Evolutionary conservation across 2,113 vertebrate genomes (phyloP).

Genomic region (Tretioscincus oriximinensis): DNA sequence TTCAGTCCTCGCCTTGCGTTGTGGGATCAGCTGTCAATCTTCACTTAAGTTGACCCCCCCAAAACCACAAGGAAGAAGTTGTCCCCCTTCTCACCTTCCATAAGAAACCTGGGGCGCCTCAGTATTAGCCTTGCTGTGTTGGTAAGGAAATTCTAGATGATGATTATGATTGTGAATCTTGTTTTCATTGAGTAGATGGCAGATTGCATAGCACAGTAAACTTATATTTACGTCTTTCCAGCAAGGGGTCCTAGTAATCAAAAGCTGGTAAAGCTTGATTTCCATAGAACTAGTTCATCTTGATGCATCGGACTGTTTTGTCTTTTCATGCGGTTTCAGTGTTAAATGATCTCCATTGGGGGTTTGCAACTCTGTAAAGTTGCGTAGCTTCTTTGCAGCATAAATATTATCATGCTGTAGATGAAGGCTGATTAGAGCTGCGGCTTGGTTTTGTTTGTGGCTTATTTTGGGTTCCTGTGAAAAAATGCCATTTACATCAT

Average conservation of each 20-base stretch:
- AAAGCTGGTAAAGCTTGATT: neutral
- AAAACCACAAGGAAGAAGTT: neutral
- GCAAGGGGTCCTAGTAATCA: too few species aligned
- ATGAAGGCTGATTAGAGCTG: constrained; percentile 8
- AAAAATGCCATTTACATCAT: constrained; percentile 62
- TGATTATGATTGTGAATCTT: neutral
- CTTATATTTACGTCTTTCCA: too few species aligned
- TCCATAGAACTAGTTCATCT: neutral
- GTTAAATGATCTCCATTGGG: neutral
- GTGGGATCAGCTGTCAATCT: too few species aligned
- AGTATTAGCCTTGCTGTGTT: neutral
- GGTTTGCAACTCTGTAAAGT: constrained; percentile 8
- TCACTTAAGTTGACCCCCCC: too few species aligned
- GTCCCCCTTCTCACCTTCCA: neutral
- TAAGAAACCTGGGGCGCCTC: neutral
- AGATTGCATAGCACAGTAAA: neutral
- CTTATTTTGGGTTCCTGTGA: neutral
- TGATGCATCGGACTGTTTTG: neutral
- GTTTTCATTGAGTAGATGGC: neutral
- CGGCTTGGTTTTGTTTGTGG: neutral
- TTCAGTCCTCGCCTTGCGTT: too few species aligned
- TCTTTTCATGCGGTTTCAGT: neutral
- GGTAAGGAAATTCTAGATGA: constrained; percentile 2
- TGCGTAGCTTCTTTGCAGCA: neutral
- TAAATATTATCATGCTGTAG: neutral